Evolutionary conservation across 1,140 invertebrate species (phyloP), one percentile per base, ranked within the genome.

Genomic region (Drosophila tropicalis): DNA sequence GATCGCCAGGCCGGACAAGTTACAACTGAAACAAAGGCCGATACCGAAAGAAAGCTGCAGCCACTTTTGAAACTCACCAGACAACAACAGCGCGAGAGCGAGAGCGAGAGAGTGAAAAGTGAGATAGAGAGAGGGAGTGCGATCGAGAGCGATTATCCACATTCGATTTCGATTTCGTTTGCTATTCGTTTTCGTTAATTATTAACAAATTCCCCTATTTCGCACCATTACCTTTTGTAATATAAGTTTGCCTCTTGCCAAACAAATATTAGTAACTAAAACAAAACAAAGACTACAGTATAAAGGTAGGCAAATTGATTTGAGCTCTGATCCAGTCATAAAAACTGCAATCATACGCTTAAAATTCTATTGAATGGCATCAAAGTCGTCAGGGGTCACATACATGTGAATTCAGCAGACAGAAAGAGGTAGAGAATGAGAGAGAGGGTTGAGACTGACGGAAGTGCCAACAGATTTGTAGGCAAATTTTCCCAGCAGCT

Each of bases 11-110:
- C 3, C 41, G 17, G 70, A 25, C 74, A 62, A 76, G 62, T 40
- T 62, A 61, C 66, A 62, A 76, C 74, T 76, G 71, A 51, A 32
- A 13, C 47, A 36, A 72, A 67, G 9, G 29, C 34, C 34, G 34
- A 72, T n/a, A 65, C 47, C 61, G 9, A 65, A 62, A 44, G 47
- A 76, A 74, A 74, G 75, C 62, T 58, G 62, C 41, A 41, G 10
- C 29, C 36, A 7, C 60, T 29, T 44, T 10, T 19, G 29, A 55
- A 72, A 64, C 55, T 68, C 22, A n/a, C 47, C 22, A 36, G 34
- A 36, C 2, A 36, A 12, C 7, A 12, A 36, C 7, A 36, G 9
- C 15, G 15, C 9, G 17, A 56, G 54, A n/a, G 13, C 10, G 22
- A 12, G 2, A 41, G 39, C 22, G 5, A 56, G 9, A 2, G 41